phyloP scores from a whole-genome alignment of 2,888 invertebrate species.

The Torymus texanus region DNA sequence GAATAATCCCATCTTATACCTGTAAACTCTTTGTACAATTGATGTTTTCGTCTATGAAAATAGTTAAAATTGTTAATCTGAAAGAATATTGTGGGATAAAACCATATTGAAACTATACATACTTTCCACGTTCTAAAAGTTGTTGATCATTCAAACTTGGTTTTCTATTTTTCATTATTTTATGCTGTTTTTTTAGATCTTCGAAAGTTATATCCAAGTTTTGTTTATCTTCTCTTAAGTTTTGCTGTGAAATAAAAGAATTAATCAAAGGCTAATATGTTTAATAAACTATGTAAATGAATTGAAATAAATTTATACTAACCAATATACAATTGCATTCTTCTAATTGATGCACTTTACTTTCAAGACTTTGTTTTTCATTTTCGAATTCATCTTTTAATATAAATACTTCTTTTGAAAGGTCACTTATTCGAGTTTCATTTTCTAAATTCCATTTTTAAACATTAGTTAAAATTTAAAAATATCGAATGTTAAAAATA shows the following conservation, averaged over 20 bases:
- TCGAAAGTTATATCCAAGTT: conserved; percentile 44
- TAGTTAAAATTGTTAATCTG: not conserved
- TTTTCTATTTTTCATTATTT: conserved; percentile 52
- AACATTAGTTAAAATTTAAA: not conserved
- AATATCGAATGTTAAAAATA: not conserved
- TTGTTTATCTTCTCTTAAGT: conserved; percentile 53
- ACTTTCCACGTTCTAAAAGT: conserved; percentile 59
- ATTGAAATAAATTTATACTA: conserved; percentile 13
- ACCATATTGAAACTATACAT: conserved; percentile 41
- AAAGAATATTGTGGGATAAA: conserved; percentile 2
- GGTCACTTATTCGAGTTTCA: conserved; percentile 42
- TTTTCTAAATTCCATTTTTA: conserved; percentile 48
- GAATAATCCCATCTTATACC: conserved; percentile 60
- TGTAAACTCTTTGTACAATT: conserved; percentile 59
- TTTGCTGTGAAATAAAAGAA: conserved; percentile 46
- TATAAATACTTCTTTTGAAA: conserved; percentile 42
- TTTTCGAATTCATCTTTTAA: conserved; percentile 48
- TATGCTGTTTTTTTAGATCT: conserved; percentile 46
- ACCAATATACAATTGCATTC: conserved; percentile 51
- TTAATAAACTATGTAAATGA: not conserved
- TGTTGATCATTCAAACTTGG: conserved; percentile 55
- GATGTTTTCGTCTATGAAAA: conserved; percentile 55
- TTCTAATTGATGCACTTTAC: conserved; percentile 43
- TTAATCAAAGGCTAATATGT: not conserved
- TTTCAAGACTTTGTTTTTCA: conserved; percentile 48